Evolutionary conservation across 2,797 vertebrate genomes (phyloP).

Genomic region (Phyllotis vaccarum): DNA sequence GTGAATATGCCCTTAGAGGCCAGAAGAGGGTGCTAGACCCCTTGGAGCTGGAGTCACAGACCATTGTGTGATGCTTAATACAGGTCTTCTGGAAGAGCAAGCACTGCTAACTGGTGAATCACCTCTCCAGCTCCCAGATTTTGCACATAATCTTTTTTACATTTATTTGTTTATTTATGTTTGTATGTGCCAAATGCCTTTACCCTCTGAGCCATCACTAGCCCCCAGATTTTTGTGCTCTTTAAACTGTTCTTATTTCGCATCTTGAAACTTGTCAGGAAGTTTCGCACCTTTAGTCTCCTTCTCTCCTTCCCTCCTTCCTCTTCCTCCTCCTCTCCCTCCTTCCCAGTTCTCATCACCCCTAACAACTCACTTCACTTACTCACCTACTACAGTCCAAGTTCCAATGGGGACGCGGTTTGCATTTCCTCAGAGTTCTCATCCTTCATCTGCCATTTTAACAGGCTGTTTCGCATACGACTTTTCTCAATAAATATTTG

Average conservation of each 20-base stretch:
- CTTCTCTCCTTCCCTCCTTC: not conserved
- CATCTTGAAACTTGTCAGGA: not conserved
- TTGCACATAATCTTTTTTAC: not conserved
- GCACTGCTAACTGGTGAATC: not conserved
- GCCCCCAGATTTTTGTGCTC: not conserved
- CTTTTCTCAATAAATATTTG: constrained; percentile 27
- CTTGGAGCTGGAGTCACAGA: not conserved
- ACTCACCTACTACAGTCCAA: not conserved
- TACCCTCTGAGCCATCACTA: not conserved
- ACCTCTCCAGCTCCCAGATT: not conserved
- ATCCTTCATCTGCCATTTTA: not conserved
- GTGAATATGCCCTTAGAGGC: not conserved
- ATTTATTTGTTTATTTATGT: not conserved
- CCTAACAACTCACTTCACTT: not conserved
- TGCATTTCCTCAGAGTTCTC: not conserved
- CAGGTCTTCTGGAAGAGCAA: not conserved
- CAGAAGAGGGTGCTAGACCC: not conserved
- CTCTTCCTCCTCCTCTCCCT: not conserved
- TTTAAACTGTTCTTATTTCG: not conserved
- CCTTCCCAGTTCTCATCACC: not conserved
- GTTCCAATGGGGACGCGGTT: not conserved
- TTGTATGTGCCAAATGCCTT: not conserved
- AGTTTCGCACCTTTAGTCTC: not conserved
- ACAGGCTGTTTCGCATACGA: not conserved
- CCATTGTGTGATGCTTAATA: not conserved